A percentile compares a stretch with the other conserved stretches of the same genome.
phyloP scores from a whole-genome alignment of 2,113 vertebrate species.

The Reinhardtius hippoglossoides region DNA sequence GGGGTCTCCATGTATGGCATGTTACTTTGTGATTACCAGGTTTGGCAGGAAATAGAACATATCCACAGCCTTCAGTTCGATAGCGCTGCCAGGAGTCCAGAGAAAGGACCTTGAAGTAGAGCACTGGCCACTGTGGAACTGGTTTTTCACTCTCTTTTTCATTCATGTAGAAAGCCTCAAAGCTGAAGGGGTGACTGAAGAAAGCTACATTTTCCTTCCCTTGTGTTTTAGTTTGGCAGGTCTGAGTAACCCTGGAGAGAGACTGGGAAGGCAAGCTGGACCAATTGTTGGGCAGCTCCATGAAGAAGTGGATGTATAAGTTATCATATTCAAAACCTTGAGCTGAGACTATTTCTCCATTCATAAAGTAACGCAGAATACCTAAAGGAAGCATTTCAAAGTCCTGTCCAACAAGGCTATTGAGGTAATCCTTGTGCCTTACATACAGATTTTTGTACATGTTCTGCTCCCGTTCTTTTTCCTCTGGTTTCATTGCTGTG shows the following conservation, averaged over 20 bases:
- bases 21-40: slow-evolving; percentile 88
- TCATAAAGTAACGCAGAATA: slow-evolving; percentile 88
- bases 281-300: slow-evolving; percentile 93
- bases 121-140: slow-evolving; percentile 90
- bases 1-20: slow-evolving; percentile 90
- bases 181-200: slow-evolving; percentile 92
- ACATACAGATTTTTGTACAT: slow-evolving; percentile 91
- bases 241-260: slow-evolving; percentile 93
- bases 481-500: slow-evolving; percentile 82
- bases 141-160: slow-evolving; percentile 86
- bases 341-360: slow-evolving; percentile 96
- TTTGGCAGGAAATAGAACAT: slow-evolving; percentile 86
- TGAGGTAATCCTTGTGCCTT: slow-evolving; percentile 92
- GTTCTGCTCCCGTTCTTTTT: slow-evolving; percentile 87
- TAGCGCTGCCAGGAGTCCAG: slow-evolving; percentile 95
- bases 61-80: slow-evolving; percentile 94
- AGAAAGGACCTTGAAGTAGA: slow-evolving; percentile 94
- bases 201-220: slow-evolving; percentile 89
- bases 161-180: slow-evolving; percentile 89
- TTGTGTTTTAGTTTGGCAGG: slow-evolving; percentile 86
- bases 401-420: slow-evolving; percentile 91
- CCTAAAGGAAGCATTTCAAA: slow-evolving; percentile 91
- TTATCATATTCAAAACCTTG: slow-evolving; percentile 93
- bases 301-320: slow-evolving; percentile 91
- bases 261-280: slow-evolving; percentile 84